Evolutionary conservation across 2,113 vertebrate species (phyloP).

Genomic region (Tor tambroides): DNA sequence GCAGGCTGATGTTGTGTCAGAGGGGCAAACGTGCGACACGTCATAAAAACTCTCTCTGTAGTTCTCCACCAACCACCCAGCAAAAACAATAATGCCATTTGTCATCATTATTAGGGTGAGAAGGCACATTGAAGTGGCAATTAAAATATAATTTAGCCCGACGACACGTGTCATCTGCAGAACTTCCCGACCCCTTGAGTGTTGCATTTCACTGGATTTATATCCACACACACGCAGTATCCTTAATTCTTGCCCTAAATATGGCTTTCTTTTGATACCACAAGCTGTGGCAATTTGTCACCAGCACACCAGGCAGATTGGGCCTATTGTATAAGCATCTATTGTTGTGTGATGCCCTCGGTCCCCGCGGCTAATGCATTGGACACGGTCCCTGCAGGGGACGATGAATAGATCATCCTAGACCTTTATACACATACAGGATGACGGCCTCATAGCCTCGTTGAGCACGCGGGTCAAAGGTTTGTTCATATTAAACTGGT

Average conservation of each 20-base stretch:
- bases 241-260: constrained; percentile 58
- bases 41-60: neutral
- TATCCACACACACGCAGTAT: constrained; percentile 38
- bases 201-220: constrained; percentile 49
- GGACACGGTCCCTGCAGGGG: constrained; percentile 19
- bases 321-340: constrained; percentile 34
- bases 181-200: constrained; percentile 44
- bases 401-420: constrained; percentile 38
- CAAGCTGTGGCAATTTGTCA: constrained; percentile 39
- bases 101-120: constrained; percentile 69
- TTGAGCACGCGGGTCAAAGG: constrained; percentile 37
- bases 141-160: constrained; percentile 70
- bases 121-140: constrained; percentile 67
- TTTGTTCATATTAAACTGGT: constrained; percentile 35
- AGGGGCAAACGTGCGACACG: neutral
- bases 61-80: constrained; percentile 17
- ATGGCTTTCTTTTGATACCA: constrained; percentile 49
- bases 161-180: constrained; percentile 65
- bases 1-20: neutral
- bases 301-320: neutral
- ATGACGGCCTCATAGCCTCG: constrained; percentile 36
- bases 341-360: constrained; percentile 32
- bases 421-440: constrained; percentile 7
- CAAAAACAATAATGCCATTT: constrained; percentile 67
- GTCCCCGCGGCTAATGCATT: constrained; percentile 48